Percentiles rank a stretch among this genome's conserved stretches.
Conservation (phyloP, 2,113 vertebrate genomes). For the Spermophilus dauricus region DNA sequence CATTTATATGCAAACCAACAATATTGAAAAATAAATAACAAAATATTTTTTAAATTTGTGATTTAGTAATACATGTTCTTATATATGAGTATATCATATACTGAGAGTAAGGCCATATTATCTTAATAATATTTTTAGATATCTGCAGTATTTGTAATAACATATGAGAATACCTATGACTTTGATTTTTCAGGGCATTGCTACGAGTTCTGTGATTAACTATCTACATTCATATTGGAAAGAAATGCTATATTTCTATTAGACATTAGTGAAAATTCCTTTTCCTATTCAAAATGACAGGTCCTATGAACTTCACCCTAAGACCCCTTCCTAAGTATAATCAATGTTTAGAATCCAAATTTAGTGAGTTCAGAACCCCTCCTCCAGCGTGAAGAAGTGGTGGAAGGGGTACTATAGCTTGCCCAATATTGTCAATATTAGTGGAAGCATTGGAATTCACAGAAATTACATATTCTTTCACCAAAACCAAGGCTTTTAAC, state of each 20-base stretch:
- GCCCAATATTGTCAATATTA: neutral
- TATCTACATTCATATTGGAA: neutral
- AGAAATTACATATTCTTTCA: neutral
- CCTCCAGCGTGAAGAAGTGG: neutral
- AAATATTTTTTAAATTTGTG: neutral
- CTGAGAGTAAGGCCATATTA: neutral
- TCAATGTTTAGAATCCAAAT: neutral
- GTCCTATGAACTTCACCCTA: neutral
- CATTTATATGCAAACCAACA: neutral
- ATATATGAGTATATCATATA: neutral
- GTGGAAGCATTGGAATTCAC: neutral
- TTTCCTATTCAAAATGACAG: neutral
- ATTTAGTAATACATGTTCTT: neutral
- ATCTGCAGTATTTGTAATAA: neutral
- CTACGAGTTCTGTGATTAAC: neutral
- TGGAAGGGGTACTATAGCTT: neutral
- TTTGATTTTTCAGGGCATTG: neutral
- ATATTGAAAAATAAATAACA: neutral
- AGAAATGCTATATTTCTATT: neutral
- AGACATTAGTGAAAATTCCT: neutral
- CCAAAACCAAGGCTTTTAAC: neutral
- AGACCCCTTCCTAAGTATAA: neutral
- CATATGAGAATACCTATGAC: neutral
- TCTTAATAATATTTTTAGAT: neutral
- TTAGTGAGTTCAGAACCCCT: neutral